A percentile compares a stretch with the other conserved stretches of the same genome.
Evolutionary conservation across 2,113 vertebrate genomes (phyloP).

Genomic region (Bos indicus): DNA sequence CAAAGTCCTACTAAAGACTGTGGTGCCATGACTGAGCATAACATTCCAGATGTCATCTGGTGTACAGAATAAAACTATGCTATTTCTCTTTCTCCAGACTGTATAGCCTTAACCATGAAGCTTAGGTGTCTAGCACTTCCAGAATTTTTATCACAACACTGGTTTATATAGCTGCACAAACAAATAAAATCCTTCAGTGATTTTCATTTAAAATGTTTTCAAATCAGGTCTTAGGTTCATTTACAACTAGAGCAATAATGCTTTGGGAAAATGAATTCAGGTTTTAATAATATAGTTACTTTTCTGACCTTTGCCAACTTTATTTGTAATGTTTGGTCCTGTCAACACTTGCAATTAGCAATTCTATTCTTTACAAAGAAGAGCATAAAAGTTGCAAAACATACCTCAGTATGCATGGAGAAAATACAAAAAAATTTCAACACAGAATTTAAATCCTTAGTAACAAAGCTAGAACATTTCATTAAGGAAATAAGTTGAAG

Average conservation of each 20-base stretch:
- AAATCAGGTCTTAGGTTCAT: background rate
- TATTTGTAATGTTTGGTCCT: background rate
- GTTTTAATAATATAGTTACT: background rate
- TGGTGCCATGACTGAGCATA: background rate
- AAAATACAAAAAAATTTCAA: background rate
- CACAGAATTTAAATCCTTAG: background rate
- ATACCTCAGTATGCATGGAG: background rate
- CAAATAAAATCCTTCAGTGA: background rate
- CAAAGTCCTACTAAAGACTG: background rate
- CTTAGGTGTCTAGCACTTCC: background rate
- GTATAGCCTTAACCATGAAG: background rate
- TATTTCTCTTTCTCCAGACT: background rate
- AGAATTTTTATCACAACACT: background rate
- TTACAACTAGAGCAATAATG: background rate
- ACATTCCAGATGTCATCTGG: background rate
- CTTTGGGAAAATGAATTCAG: background rate
- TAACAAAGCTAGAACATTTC: background rate
- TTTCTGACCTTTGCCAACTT: background rate
- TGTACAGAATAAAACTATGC: background rate
- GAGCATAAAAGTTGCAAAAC: background rate
- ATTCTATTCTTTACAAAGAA: background rate
- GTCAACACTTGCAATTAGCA: background rate
- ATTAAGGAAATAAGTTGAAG: background rate
- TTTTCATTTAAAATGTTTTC: background rate
- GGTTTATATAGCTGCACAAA: background rate